These are phyloP conservation scores for Tigriopus japonicus DNA, from an alignment of 1,140 invertebrate genomes.

Conservation along the genomic window DNA sequence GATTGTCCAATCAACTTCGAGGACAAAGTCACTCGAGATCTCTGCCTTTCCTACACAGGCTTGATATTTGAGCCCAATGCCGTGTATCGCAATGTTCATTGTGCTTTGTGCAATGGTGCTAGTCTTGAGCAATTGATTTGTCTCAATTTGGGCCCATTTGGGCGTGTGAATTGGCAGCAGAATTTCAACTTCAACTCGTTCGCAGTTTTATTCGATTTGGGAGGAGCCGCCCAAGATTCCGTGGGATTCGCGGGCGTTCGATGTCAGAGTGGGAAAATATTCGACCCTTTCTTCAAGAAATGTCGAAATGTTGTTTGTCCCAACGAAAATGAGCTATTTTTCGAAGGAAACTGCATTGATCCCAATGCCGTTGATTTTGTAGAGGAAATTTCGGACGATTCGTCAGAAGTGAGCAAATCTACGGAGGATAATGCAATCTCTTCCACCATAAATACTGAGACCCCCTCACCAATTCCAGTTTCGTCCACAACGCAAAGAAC, in stretches of 20 bases:
- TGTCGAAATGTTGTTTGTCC: conserved; percentile 27
- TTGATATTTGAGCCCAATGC: conserved; percentile 25
- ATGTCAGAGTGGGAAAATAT: conserved; percentile 22
- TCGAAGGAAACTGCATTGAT: conserved; percentile 20
- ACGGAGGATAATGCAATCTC: no score
- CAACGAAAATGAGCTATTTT: conserved; percentile 18
- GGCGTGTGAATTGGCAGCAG: conserved; percentile 17
- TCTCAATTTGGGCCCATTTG: conserved; percentile 16
- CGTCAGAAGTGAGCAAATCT: no score
- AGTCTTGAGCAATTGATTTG: conserved; percentile 25
- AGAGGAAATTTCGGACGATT: no score
- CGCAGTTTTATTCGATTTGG: conserved; percentile 33
- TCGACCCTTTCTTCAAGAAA: conserved; percentile 33
- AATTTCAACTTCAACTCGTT: conserved; percentile 29
- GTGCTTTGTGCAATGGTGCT: conserved; percentile 34
- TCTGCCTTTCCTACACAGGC: conserved; percentile 27
- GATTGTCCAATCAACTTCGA: conserved; percentile 24
- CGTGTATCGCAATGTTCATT: conserved; percentile 35
- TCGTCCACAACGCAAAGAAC: no score
- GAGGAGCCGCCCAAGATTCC: conserved; percentile 20
- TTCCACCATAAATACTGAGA: not conserved
- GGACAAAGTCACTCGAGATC: conserved; percentile 20
- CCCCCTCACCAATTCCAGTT: not conserved
- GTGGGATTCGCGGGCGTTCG: conserved; percentile 23
- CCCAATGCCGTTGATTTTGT: no score